Evolutionary conservation across 2,113 vertebrate genomes (phyloP), one percentile per base, ranked within the genome.

Genomic region (Dermatemys mawii): DNA sequence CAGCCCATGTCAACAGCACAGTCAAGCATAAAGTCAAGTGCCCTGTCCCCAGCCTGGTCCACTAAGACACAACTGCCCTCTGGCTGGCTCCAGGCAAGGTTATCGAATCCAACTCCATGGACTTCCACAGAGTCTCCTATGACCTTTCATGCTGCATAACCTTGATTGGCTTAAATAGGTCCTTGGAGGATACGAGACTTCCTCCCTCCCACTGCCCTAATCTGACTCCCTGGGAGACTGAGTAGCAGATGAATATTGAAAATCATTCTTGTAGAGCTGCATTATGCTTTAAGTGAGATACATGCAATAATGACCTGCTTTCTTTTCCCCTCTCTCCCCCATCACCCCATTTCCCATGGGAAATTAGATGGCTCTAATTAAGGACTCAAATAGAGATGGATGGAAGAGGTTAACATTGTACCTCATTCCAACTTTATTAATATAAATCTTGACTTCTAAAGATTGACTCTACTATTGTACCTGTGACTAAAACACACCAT

Each of bases 331-430:
- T n/a, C 49, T 84, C 79, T 83, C 50, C 90, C 83, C n/a, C n/a
- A n/a, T n/a, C 80, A 81, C 51, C 84, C 78, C 51, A 8, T 0
- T 2, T 54, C 88, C 87, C 97, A 95, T 32, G 38, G 96, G 95
- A 97, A 98, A 97, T 94, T 78, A 93, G 53, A 83, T 83, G 35
- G 76, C 87, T 96, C 95, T 95, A 95, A 98, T 97, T 96, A 94
- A 97, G 4, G 41, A 91, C 95, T 97, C 96, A 88, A 98, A 98
- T 83, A 94, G 83, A 98, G 95, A 97, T 95, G 89, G 95, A 96
- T 95, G 93, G 90, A 44, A 93, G 97, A 97, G 96, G 96, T 91
- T 94, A 93, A 93, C 79, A 5, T 86, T 32, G 60, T 83, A n/a
- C 89, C 92, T 90, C 48, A 35, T 89, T 96, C 95, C 94, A 89